Conservation (phyloP, 2,797 vertebrate genomes). For the Petrocephalus sullivani region DNA sequence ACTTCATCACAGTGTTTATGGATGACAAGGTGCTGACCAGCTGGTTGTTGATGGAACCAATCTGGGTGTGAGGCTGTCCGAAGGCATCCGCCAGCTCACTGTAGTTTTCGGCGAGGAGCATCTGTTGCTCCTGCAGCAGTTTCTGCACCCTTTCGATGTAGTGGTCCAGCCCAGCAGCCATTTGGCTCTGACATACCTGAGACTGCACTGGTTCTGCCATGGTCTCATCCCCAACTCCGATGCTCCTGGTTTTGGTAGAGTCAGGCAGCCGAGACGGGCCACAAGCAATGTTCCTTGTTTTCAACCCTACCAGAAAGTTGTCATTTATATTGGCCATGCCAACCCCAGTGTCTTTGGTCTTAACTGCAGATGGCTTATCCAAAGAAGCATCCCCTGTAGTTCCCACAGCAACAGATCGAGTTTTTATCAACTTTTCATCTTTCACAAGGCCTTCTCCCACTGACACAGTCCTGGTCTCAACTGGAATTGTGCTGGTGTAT, state of each 20-base stretch:
- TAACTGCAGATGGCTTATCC: slow-evolving; percentile 57
- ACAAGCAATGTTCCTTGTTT: slow-evolving; percentile 87
- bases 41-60: slow-evolving; percentile 90
- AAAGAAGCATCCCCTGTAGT: slow-evolving; percentile 58
- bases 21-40: slow-evolving; percentile 89
- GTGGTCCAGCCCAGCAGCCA: slow-evolving; percentile 73
- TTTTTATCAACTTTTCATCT: slow-evolving; percentile 68
- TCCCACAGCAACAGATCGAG: slow-evolving; percentile 79
- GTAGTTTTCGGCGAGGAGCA: slow-evolving; percentile 91
- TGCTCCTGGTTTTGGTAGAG: slow-evolving; percentile 70
- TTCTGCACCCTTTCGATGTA: slow-evolving; percentile 93
- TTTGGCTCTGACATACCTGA: slow-evolving; percentile 42
- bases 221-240: slow-evolving; percentile 75
- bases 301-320: slow-evolving; percentile 87
- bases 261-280: slow-evolving; percentile 70
- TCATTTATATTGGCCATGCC: slow-evolving; percentile 77
- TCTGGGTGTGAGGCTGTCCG: slow-evolving; percentile 84
- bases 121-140: slow-evolving; percentile 90
- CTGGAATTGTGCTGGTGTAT: slow-evolving; percentile 69
- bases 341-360: slow-evolving; percentile 85
- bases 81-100: slow-evolving; percentile 91
- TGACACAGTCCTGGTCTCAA: slow-evolving; percentile 74
- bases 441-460: slow-evolving; percentile 87
- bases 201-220: slow-evolving; percentile 40
- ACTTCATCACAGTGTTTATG: slow-evolving; percentile 89